Evolutionary conservation across 2,888 invertebrate species (phyloP).

Genomic region (Drosophila helvetica): DNA sequence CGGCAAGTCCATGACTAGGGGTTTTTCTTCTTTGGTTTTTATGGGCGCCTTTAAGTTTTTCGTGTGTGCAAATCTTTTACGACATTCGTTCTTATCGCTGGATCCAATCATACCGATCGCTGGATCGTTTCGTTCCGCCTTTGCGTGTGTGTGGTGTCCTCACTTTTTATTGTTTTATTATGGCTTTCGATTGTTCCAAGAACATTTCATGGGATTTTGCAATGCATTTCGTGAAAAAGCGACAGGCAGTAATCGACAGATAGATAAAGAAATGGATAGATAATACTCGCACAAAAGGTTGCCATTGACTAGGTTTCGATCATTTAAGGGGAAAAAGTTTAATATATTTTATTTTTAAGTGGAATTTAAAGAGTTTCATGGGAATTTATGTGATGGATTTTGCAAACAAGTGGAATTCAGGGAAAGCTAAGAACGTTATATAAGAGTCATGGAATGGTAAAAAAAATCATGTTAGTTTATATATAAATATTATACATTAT

Average conservation of each 20-base stretch:
- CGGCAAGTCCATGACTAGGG: neutral
- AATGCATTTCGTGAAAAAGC: constrained; percentile 8
- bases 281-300: neutral
- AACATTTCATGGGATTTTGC: constrained; percentile 30
- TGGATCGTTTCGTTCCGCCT: neutral
- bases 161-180: constrained; percentile 27
- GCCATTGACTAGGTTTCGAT: neutral
- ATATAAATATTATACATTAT: too few species aligned
- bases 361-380: neutral
- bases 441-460: too few species aligned
- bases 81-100: constrained; percentile 17
- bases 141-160: neutral
- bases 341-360: neutral
- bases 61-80: constrained; percentile 38
- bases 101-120: neutral
- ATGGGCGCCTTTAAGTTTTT: constrained; percentile 23
- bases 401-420: too few species aligned
- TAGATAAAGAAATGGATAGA: constrained; percentile 21
- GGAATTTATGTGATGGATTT: neutral
- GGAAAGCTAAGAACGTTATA: too few species aligned
- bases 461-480: too few species aligned
- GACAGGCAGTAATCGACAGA: constrained; percentile 1
- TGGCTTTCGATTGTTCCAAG: constrained; percentile 46
- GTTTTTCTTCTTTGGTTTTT: constrained; percentile 24
- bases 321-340: neutral